A percentile compares a stretch with the other conserved stretches of the same genome.
phyloP scores from a whole-genome alignment of 2,888 invertebrate species.

The Caenorhabditis panamensis region DNA sequence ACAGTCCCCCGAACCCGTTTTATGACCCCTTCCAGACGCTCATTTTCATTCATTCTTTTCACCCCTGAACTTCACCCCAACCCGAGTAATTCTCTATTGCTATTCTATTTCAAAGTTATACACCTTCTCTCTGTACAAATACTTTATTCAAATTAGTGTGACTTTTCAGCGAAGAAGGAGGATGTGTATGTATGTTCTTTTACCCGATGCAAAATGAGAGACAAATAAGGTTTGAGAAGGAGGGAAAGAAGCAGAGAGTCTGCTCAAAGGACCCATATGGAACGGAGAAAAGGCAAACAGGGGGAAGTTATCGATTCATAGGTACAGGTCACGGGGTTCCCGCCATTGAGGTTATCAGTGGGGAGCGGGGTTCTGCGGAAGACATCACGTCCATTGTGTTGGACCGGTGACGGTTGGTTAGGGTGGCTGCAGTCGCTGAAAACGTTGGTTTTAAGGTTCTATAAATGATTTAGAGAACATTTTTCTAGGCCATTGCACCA shows the following conservation, averaged over 20 bases:
- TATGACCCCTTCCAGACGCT: constrained; percentile 4
- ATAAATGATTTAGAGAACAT: too few relatives aligned
- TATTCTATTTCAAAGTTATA: background rate
- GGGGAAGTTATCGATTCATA: constrained; percentile 2
- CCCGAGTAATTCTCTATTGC: too few relatives aligned
- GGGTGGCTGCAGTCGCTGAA: constrained; percentile 40
- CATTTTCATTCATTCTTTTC: constrained; percentile 11
- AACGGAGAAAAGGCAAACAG: constrained; percentile 28
- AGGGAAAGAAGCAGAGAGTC: background rate
- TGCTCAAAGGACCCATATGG: constrained; percentile 23
- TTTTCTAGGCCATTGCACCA: too few relatives aligned
- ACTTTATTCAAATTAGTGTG: constrained; percentile 20
- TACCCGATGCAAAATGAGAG: constrained; percentile 34
- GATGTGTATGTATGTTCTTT: constrained; percentile 19
- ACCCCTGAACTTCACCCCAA: background rate
- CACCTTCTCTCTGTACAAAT: background rate
- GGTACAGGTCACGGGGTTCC: constrained; percentile 41
- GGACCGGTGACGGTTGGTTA: constrained; percentile 43
- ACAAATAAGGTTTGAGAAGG: background rate
- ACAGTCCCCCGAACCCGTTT: background rate
- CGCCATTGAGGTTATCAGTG: constrained; percentile 44
- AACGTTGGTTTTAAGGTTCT: background rate
- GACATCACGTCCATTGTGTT: constrained; percentile 57
- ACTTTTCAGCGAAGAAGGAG: constrained; percentile 29
- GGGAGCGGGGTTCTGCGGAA: constrained; percentile 45